A percentile compares a stretch with the other conserved stretches of the same genome.
These are phyloP conservation scores for Aldrovandia affinis DNA, from an alignment of 2,797 vertebrate genomes.

Conservation along the genomic window DNA sequence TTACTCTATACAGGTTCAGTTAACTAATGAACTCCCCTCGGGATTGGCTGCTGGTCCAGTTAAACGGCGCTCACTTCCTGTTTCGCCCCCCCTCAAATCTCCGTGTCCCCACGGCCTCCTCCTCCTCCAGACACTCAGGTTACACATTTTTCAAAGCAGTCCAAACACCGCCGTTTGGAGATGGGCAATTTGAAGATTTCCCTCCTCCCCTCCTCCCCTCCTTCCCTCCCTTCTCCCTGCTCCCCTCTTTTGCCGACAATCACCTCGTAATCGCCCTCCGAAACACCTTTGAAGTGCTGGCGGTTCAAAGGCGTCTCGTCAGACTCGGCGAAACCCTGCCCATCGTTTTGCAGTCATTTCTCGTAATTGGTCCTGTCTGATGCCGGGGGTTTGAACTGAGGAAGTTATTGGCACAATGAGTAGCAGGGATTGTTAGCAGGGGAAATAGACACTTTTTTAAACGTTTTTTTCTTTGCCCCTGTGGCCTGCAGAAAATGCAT, in stretches of 20 bases:
- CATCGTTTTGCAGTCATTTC: constrained; percentile 78
- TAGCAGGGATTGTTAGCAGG: constrained; percentile 78
- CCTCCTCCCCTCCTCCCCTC: constrained; percentile 51
- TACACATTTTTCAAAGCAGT: constrained; percentile 22
- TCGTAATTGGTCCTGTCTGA: constrained; percentile 83
- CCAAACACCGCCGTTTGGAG: constrained; percentile 69
- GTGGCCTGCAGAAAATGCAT: constrained; percentile 46
- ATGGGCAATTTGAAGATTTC: constrained; percentile 73
- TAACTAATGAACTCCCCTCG: neutral
- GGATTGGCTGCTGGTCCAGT: neutral
- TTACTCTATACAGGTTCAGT: neutral
- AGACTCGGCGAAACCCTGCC: constrained; percentile 62
- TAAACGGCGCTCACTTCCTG: neutral
- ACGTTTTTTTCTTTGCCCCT: neutral
- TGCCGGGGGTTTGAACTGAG: constrained; percentile 82
- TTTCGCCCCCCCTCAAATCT: neutral
- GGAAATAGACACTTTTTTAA: constrained; percentile 49
- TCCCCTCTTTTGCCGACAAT: constrained; percentile 62
- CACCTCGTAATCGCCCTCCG: constrained; percentile 68
- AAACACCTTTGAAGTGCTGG: constrained; percentile 78
- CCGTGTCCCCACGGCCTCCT: constrained; percentile 23
- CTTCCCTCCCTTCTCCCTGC: constrained; percentile 54
- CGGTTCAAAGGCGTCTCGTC: constrained; percentile 76
- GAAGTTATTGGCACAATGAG: constrained; percentile 85
- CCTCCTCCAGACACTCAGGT: constrained; percentile 40